phyloP scores from a whole-genome alignment of 2,888 invertebrate genomes.

The Sminthurinus aureus region DNA sequence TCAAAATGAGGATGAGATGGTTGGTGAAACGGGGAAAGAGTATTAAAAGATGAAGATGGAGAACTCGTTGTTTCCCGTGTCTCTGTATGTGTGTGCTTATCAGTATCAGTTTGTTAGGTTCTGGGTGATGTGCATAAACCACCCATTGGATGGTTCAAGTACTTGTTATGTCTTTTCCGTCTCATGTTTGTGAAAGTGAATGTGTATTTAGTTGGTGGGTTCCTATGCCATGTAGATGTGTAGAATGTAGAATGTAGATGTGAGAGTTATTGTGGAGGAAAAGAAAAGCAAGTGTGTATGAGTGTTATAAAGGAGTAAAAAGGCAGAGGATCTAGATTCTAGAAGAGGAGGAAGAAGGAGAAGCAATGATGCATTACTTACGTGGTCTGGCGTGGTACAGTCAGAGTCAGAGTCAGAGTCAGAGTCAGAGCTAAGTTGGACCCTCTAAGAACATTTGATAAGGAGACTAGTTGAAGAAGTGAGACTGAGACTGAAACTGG shows the following conservation, averaged over 20 bases:
- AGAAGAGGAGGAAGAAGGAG: conserved; percentile 2
- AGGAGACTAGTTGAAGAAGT: conserved; percentile 47
- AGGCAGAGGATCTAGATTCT: conserved; percentile 10
- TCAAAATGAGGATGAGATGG: conserved; percentile 6
- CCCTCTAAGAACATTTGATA: conserved; percentile 55
- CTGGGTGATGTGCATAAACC: conserved; percentile 42
- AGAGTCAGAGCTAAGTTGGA: conserved; percentile 35
- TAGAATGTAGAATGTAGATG: neutral
- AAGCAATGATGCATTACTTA: conserved; percentile 41
- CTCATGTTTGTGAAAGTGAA: conserved; percentile 10
- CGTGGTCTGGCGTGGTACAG: conserved; percentile 39
- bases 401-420: too few species aligned
- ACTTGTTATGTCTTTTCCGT: neutral
- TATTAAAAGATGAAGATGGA: conserved; percentile 34
- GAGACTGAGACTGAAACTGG: too few species aligned
- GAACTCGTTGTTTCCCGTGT: conserved; percentile 37
- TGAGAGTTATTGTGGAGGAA: too few species aligned
- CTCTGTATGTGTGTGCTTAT: conserved; percentile 19
- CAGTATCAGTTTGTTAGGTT: conserved; percentile 23
- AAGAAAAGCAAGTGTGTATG: neutral
- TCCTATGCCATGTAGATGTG: neutral
- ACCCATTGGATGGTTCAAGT: conserved; percentile 25
- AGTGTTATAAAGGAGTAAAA: conserved; percentile 8
- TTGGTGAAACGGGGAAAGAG: conserved; percentile 1
- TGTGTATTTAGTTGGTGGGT: neutral